Percentiles rank a stretch among this genome's conserved stretches.
Conservation (phyloP, 37 sponge, comb jelly and placozoan species). For the Geodia barretti region DNA sequence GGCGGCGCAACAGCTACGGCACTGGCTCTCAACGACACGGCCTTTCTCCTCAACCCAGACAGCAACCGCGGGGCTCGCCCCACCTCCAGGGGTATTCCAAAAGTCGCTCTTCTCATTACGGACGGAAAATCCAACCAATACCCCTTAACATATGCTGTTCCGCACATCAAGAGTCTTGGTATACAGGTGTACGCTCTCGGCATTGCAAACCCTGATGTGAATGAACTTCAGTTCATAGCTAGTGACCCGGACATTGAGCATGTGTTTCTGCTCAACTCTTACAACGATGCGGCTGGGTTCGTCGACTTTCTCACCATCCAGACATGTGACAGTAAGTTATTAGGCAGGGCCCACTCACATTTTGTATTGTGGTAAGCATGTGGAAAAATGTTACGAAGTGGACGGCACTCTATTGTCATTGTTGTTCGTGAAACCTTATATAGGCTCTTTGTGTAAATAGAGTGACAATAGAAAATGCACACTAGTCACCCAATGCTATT, state of each 20-base stretch:
- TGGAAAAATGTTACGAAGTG: no score
- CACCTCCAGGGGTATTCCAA: constrained; percentile 71
- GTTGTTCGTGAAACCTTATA: no score
- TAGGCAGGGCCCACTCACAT: background rate
- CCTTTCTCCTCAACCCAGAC: constrained; percentile 29
- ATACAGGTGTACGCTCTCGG: constrained; percentile 62
- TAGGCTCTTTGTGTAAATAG: no score
- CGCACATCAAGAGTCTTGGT: background rate
- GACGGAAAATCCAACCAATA: constrained; percentile 61
- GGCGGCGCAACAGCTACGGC: constrained; percentile 73
- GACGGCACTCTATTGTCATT: no score
- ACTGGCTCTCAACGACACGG: constrained; percentile 43
- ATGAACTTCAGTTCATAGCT: constrained; percentile 66
- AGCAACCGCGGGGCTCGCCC: constrained; percentile 72
- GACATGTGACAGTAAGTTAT: constrained; percentile 79
- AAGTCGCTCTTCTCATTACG: constrained; percentile 77
- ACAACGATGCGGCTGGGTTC: constrained; percentile 67
- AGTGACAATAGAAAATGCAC: no score
- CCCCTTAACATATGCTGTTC: background rate
- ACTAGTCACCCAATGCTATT: no score
- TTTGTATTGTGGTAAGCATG: no score
- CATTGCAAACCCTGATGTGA: constrained; percentile 48
- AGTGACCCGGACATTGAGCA: constrained; percentile 71
- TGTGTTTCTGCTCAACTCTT: constrained; percentile 65
- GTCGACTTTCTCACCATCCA: constrained; percentile 74